Percentiles rank a stretch among this genome's conserved stretches.
These are phyloP conservation scores for Bombyx huttoni DNA, from an alignment of 2,888 invertebrate species.

Conservation along the genomic window DNA sequence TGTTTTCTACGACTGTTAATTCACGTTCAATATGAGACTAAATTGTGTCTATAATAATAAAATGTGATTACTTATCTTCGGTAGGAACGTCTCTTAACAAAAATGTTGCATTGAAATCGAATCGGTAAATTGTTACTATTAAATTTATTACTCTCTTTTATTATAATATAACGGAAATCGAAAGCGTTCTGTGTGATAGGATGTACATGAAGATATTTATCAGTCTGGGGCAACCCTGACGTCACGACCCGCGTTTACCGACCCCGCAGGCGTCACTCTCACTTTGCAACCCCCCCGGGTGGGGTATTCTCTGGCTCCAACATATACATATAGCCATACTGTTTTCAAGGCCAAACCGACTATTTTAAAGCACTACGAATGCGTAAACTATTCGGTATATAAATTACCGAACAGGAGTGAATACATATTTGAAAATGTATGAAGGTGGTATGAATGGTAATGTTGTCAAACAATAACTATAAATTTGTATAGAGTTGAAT, in stretches of 20 bases:
- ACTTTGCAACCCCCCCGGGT: not conserved
- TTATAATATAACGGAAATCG: not conserved
- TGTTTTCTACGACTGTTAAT: conserved; percentile 16
- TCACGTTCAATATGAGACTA: conserved; percentile 20
- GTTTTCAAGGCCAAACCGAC: not conserved
- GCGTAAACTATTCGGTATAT: too few relatives aligned
- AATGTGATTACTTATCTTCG: conserved; percentile 11
- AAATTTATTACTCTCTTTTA: not conserved
- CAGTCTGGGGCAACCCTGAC: conserved; percentile 48
- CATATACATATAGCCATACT: not conserved
- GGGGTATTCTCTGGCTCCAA: not conserved
- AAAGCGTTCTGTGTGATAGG: not conserved
- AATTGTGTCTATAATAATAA: conserved; percentile 34
- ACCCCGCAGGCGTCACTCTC: not conserved
- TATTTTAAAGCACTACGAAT: too few relatives aligned
- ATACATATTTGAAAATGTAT: too few relatives aligned
- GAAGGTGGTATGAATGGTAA: too few relatives aligned
- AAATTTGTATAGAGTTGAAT: too few relatives aligned
- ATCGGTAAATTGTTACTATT: too few relatives aligned
- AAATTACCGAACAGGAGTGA: too few relatives aligned
- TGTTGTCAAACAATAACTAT: too few relatives aligned
- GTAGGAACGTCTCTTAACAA: not conserved
- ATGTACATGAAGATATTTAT: not conserved
- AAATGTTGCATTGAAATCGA: not conserved
- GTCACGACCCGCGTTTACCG: conserved; percentile 27